Conservation (phyloP, 2,113 vertebrate species). For the Syngnathoides biaculeatus region DNA sequence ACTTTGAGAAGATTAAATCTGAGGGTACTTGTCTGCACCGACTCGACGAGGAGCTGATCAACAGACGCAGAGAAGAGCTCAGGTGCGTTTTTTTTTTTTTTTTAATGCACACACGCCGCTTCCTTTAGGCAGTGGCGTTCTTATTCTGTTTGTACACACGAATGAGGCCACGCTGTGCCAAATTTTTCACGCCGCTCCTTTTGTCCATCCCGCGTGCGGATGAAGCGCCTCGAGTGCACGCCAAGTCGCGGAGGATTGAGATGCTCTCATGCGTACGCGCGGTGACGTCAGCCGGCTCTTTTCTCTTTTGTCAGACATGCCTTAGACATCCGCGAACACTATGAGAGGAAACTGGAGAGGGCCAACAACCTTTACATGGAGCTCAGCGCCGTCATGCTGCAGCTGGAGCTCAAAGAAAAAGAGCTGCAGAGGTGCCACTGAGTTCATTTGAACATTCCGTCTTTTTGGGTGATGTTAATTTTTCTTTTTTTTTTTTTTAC, state of each 20-base stretch:
- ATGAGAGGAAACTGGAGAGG: conserved; percentile 91
- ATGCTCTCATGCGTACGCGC: conserved; percentile 39
- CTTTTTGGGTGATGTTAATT: neutral
- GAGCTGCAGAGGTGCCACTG: conserved; percentile 82
- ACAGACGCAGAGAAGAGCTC: conserved; percentile 90
- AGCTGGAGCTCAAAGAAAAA: conserved; percentile 95
- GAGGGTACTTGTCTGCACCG: conserved; percentile 95
- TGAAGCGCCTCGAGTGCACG: conserved; percentile 23
- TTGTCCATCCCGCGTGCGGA: conserved; percentile 16
- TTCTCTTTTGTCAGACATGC: conserved; percentile 79
- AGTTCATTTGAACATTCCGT: neutral
- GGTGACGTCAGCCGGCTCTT: conserved; percentile 36
- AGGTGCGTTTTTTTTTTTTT: conserved; percentile 74
- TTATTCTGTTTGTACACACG: neutral
- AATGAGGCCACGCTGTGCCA: conserved; percentile 8
- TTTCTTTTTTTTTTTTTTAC: neutral
- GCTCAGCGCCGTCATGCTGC: conserved; percentile 93
- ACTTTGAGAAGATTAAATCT: conserved; percentile 98
- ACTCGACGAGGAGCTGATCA: conserved; percentile 93
- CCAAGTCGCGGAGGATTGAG: conserved; percentile 32
- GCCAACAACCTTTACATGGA: conserved; percentile 99
- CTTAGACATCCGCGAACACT: conserved; percentile 94
- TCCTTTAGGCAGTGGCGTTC: neutral
- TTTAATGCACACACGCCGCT: neutral
- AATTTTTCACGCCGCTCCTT: conserved; percentile 27